Evolutionary conservation across 2,888 invertebrate species (phyloP).

Genomic region (Rapana venosa): DNA sequence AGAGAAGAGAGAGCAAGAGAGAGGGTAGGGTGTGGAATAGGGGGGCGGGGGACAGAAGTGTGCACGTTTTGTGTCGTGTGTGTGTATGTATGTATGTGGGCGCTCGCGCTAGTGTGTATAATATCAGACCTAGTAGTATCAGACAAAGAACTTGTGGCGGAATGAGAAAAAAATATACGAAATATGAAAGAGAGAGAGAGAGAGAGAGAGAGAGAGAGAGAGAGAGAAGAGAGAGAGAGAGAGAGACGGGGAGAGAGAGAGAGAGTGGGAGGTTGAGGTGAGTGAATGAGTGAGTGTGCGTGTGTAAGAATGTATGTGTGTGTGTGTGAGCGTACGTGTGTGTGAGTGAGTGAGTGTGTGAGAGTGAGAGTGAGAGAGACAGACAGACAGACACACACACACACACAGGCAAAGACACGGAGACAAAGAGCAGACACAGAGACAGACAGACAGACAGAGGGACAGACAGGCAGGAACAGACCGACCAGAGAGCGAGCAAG

Average conservation of each 20-base stretch:
- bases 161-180: not conserved
- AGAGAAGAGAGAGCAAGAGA: conserved; percentile 7
- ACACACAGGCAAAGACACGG: not conserved
- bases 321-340: not conserved
- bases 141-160: no score
- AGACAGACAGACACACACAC: conserved; percentile 5
- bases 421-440: not conserved
- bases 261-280: not conserved
- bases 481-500: not conserved
- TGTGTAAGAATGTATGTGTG: not conserved
- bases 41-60: not conserved
- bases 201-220: not conserved
- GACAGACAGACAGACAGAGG: not conserved
- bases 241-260: not conserved
- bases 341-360: not conserved
- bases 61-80: not conserved
- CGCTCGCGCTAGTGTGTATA: not conserved
- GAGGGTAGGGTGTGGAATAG: not conserved
- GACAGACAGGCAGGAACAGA: not conserved
- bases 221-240: not conserved
- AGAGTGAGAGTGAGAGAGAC: not conserved
- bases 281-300: conserved; percentile 1
- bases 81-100: conserved; percentile 14
- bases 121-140: no score
- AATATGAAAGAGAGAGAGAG: not conserved